phyloP scores from a whole-genome alignment of 35 echinoderm and acorn worm genomes.

The Ptychodera flava region DNA sequence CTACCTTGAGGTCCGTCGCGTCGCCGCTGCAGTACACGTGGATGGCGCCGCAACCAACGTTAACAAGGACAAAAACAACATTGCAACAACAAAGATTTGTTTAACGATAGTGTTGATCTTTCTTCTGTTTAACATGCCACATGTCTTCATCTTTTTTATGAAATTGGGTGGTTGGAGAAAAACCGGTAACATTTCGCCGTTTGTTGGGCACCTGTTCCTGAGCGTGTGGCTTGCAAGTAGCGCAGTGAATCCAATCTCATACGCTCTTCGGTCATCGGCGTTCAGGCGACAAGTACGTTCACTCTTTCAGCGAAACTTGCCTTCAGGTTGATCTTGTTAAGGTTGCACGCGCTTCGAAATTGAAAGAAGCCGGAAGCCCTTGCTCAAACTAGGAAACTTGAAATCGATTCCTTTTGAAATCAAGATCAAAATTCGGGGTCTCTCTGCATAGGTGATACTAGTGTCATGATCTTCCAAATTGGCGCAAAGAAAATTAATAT shows the following conservation, averaged over 20 bases:
- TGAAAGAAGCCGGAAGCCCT: no score
- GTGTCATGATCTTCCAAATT: no score
- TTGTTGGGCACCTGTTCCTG: background rate
- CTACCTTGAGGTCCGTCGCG: background rate
- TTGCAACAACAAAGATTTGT: background rate
- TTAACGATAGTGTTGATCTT: background rate
- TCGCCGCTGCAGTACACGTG: background rate
- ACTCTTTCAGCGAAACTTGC: no score
- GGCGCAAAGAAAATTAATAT: no score
- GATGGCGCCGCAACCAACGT: background rate
- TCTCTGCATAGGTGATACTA: no score
- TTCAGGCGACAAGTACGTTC: background rate
- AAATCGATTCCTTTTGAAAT: no score
- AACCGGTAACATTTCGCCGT: background rate
- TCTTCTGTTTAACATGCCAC: background rate
- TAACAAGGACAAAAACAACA: background rate
- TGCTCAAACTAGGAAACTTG: no score
- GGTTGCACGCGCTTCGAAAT: no score
- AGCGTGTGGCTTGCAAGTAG: background rate
- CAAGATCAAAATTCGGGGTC: no score
- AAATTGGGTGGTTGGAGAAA: background rate
- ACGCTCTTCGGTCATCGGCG: background rate
- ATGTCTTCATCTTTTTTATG: background rate
- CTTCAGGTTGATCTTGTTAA: no score
- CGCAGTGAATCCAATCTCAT: background rate